phyloP scores from a whole-genome alignment of 2,888 invertebrate species.

The Sylvicola fuscatus region DNA sequence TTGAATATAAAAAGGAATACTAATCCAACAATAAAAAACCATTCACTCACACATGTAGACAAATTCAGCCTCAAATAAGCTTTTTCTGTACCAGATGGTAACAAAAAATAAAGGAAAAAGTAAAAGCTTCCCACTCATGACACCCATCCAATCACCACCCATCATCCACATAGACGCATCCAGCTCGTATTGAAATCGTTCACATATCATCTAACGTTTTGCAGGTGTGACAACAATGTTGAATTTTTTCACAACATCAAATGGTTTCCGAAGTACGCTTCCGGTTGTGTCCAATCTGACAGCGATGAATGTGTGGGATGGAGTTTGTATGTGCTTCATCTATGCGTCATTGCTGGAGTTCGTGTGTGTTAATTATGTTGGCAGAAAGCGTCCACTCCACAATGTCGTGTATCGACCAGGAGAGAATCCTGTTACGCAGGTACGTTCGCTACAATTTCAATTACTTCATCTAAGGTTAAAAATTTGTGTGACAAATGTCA shows the following conservation, averaged over 20 bases:
- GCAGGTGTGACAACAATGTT: constrained; percentile 92
- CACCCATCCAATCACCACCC: too few relatives aligned
- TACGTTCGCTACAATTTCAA: constrained; percentile 28
- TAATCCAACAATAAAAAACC: too few relatives aligned
- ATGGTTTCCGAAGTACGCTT: constrained; percentile 76
- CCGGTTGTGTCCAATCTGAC: constrained; percentile 87
- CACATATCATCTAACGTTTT: constrained; percentile 5
- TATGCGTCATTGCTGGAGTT: constrained; percentile 87
- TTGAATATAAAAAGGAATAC: too few relatives aligned
- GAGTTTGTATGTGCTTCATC: constrained; percentile 93
- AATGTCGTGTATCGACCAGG: constrained; percentile 79
- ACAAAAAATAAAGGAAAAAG: too few relatives aligned
- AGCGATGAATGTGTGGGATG: constrained; percentile 95
- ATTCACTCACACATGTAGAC: too few relatives aligned
- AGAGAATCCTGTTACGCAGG: constrained; percentile 82
- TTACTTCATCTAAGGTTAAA: too few relatives aligned
- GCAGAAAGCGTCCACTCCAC: constrained; percentile 71
- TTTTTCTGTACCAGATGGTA: too few relatives aligned
- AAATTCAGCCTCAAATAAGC: too few relatives aligned
- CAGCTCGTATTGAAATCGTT: too few relatives aligned
- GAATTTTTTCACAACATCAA: constrained; percentile 94
- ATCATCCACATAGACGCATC: too few relatives aligned
- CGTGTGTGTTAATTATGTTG: constrained; percentile 89
- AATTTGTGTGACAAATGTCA: too few relatives aligned
- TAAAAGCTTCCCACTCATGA: too few relatives aligned